Conservation (phyloP, 1,140 invertebrate species). For the Diabrotica undecimpunctata region DNA sequence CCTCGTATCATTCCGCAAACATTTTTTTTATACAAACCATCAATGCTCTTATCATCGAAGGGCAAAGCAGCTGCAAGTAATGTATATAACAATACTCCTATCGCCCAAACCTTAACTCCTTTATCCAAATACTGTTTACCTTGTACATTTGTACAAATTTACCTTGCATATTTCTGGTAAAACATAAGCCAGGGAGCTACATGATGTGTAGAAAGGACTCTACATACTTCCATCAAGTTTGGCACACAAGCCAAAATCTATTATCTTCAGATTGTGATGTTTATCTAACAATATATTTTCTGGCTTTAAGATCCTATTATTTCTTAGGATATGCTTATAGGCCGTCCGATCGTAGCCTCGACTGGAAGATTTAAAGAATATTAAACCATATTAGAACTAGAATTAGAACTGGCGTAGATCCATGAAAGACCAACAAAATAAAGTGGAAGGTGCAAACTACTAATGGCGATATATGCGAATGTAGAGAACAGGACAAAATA, state of each 20-base stretch:
- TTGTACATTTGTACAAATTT: no score
- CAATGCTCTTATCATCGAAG: constrained; percentile 70
- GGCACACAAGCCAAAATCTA: constrained; percentile 88
- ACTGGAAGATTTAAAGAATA: no score
- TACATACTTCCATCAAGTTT: constrained; percentile 70
- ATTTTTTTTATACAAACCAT: constrained; percentile 70
- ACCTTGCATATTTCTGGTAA: constrained; percentile 84
- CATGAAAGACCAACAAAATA: no score
- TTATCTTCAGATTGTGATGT: constrained; percentile 78
- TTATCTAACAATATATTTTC: constrained; percentile 77
- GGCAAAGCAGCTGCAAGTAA: constrained; percentile 77
- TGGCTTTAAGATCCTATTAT: no score
- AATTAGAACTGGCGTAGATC: no score
- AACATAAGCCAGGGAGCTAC: constrained; percentile 87
- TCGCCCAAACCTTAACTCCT: constrained; percentile 79
- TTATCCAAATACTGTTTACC: constrained; percentile 74
- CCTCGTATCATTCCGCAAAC: constrained; percentile 73
- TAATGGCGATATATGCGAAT: no score
- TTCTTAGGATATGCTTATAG: no score
- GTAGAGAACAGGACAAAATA: no score
- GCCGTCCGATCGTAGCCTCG: no score
- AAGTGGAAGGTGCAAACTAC: no score
- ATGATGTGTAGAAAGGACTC: constrained; percentile 73
- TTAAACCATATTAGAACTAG: no score
- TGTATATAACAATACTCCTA: constrained; percentile 78